Percentiles rank a stretch among this genome's conserved stretches.
Evolutionary conservation across 2,113 vertebrate genomes (phyloP).

Genomic region (Diphyllodes magnificus): DNA sequence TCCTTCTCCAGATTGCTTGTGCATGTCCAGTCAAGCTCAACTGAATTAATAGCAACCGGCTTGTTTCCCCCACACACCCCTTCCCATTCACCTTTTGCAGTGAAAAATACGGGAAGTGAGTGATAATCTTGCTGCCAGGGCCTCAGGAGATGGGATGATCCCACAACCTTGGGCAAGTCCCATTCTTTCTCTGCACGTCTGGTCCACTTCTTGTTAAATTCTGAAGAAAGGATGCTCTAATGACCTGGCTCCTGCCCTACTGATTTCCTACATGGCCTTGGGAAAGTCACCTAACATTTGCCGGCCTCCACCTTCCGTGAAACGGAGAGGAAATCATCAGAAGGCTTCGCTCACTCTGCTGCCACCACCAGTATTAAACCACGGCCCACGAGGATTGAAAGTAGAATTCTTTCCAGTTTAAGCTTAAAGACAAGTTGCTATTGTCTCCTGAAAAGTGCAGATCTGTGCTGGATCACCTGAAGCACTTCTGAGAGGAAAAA

Average conservation of each 20-base stretch:
- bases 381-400: background rate
- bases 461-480: background rate
- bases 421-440: background rate
- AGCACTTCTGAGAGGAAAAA: background rate
- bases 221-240: conserved; percentile 25
- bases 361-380: background rate
- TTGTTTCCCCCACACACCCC: conserved; percentile 41
- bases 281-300: conserved; percentile 12
- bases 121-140: background rate
- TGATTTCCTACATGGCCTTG: conserved; percentile 2
- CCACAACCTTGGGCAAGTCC: background rate
- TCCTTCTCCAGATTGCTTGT: conserved; percentile 58
- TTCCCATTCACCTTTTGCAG: conserved; percentile 39
- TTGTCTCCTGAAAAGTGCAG: background rate
- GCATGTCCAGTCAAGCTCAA: conserved; percentile 61
- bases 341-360: background rate
- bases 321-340: background rate
- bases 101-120: background rate
- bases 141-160: background rate
- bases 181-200: background rate
- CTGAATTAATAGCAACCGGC: conserved; percentile 15
- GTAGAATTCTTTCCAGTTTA: background rate
- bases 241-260: background rate
- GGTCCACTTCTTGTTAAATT: background rate
- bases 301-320: background rate